Evolutionary conservation across 2,797 vertebrate genomes (phyloP), one percentile per base, ranked within the genome.

Genomic region (Poeciliopsis presidionis): DNA sequence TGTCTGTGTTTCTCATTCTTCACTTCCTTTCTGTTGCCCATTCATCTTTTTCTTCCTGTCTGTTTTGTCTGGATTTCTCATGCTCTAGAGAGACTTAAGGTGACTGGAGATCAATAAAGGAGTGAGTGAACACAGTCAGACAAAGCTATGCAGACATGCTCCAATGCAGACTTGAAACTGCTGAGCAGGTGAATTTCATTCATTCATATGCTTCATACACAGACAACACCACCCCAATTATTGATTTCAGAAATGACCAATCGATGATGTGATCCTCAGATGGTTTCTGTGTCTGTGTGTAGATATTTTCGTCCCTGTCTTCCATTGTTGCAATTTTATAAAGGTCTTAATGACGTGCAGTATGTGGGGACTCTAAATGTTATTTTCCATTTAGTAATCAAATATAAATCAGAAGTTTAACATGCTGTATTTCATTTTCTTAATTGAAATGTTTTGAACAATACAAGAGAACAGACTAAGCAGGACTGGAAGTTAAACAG

Each of bases 111-210:
- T 94, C 92, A 90, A 93, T 93, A 87, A 77, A 79, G 83, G 59
- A 84, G 84, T 85, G 80, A 82, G 61, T 70, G 14, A 73, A 70
- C 73, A 67, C 75, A 63, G 39, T 77, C 53, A 12, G 84, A 73
- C 69, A 43, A 33, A 87, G 78, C 47, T 70, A 72, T 83, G 82
- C 84, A 81, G 61, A 87, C 57, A 78, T 49, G 70, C 84, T 74
- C 63, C 49, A 55, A 76, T 67, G 67, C 78, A 65, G 57, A 51
- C 75, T 72, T 72, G 12, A 90, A 91, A 92, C 75, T 90, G 93
- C 92, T 94, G 93, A 94, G 87, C 87, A 88, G 81, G 89, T 86
- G 77, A 79, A 90, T 91, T 94, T 89, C 80, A 90, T 93, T 91
- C 90, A 94, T 93, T 88, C 82, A 91, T 93, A 93, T 92, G 90